Evolutionary conservation across 2,888 invertebrate species (phyloP).

Genomic region (Drosophila glabriapex): DNA sequence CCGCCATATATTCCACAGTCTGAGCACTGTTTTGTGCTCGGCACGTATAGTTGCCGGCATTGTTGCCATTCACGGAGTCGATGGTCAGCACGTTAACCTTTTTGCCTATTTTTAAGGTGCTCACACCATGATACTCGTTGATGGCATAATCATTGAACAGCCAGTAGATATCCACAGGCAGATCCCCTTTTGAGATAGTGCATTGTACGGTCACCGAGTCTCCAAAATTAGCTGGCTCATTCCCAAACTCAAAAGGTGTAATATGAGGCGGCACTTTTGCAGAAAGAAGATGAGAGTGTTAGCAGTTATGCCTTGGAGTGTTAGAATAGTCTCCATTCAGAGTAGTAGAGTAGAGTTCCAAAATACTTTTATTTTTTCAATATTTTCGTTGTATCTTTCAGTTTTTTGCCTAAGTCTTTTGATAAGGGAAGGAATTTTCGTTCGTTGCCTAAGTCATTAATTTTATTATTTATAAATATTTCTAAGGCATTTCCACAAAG

Average conservation of each 20-base stretch:
- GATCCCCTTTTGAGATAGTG: constrained; percentile 89
- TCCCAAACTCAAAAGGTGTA: constrained; percentile 87
- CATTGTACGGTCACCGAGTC: constrained; percentile 88
- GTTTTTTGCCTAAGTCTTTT: constrained; percentile 13
- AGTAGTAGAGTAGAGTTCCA: not conserved
- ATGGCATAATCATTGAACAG: constrained; percentile 88
- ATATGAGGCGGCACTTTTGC: constrained; percentile 85
- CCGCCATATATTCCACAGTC: constrained; percentile 86
- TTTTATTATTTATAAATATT: not conserved
- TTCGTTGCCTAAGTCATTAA: constrained; percentile 31
- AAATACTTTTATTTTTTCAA: not conserved
- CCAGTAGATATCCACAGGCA: constrained; percentile 89
- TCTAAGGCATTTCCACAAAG: constrained; percentile 1
- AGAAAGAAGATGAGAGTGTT: not conserved
- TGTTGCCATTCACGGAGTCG: constrained; percentile 86
- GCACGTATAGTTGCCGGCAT: constrained; percentile 88
- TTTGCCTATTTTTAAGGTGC: constrained; percentile 86
- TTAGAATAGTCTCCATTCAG: not conserved
- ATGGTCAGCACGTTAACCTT: constrained; percentile 87
- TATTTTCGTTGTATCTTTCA: not conserved
- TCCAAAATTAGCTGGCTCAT: constrained; percentile 88
- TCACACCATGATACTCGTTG: constrained; percentile 86
- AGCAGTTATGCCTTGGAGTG: not conserved
- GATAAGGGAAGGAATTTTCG: not conserved
- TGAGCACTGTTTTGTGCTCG: constrained; percentile 87